These are phyloP conservation scores for Coturnix japonica DNA, from an alignment of 2,113 vertebrate species.

Conservation along the genomic window DNA sequence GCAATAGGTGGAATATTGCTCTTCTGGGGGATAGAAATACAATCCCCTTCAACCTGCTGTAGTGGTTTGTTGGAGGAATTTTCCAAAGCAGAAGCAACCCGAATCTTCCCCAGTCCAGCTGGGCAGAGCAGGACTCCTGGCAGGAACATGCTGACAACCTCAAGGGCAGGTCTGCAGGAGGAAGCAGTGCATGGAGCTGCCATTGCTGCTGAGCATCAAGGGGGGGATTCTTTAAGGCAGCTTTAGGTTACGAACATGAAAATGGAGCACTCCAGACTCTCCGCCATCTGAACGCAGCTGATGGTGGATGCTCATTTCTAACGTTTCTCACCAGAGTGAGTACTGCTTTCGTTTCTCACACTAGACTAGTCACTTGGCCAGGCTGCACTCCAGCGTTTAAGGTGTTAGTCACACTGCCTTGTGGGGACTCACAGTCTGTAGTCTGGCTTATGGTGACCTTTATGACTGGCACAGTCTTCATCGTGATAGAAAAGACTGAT, in stretches of 20 bases:
- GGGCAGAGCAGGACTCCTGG: background rate
- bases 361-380: conserved; percentile 27
- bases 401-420: conserved; percentile 6
- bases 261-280: background rate
- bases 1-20: background rate
- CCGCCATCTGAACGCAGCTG: background rate
- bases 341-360: conserved; percentile 54
- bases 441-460: conserved; percentile 47
- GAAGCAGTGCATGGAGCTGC: background rate
- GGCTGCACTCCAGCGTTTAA: conserved; percentile 30
- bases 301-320: background rate
- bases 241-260: background rate
- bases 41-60: background rate
- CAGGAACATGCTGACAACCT: background rate
- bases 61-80: background rate
- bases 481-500: conserved; percentile 3
- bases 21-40: background rate
- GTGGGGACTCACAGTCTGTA: background rate
- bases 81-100: background rate
- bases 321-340: conserved; percentile 28
- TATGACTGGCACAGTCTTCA: conserved; percentile 12
- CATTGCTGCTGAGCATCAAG: background rate
- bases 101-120: background rate
- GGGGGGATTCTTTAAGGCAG: background rate
- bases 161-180: background rate